phyloP scores from a whole-genome alignment of 2,113 vertebrate genomes.

The Patagioenas fasciata region DNA sequence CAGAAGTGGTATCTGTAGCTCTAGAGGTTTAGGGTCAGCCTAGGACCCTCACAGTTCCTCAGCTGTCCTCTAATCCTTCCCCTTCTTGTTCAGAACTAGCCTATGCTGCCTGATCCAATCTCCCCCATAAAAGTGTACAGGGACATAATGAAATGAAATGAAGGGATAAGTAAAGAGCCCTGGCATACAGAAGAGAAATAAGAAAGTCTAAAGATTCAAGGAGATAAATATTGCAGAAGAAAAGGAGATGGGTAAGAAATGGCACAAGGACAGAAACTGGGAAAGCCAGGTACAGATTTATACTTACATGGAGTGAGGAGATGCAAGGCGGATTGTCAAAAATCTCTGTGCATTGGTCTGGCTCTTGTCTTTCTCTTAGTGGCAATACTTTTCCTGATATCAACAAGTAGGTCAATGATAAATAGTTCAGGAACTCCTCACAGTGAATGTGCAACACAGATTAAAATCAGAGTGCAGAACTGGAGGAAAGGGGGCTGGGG shows the following conservation, averaged over 20 bases:
- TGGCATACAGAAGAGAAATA: neutral
- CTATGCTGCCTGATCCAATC: fast-evolving
- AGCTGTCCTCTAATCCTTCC: neutral
- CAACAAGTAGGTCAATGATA: neutral
- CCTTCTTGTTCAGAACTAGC: neutral
- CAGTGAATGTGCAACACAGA: neutral
- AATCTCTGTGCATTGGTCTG: neutral
- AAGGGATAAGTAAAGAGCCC: neutral
- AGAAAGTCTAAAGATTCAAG: fast-evolving
- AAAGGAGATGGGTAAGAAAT: neutral
- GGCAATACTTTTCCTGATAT: neutral
- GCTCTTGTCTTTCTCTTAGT: neutral
- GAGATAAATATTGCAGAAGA: neutral
- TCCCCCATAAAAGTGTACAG: neutral
- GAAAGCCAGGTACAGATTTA: neutral
- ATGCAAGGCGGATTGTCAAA: neutral
- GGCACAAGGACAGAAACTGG: neutral
- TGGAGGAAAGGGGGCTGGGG: neutral
- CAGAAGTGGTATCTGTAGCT: neutral
- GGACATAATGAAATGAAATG: neutral
- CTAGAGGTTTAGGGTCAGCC: neutral
- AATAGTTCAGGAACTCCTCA: neutral
- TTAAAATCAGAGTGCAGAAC: neutral
- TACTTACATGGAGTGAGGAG: neutral
- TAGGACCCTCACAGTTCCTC: neutral